Evolutionary conservation across 2,888 invertebrate species (phyloP), one percentile per base, ranked within the genome.

Genomic region (Tenodera sinensis): DNA sequence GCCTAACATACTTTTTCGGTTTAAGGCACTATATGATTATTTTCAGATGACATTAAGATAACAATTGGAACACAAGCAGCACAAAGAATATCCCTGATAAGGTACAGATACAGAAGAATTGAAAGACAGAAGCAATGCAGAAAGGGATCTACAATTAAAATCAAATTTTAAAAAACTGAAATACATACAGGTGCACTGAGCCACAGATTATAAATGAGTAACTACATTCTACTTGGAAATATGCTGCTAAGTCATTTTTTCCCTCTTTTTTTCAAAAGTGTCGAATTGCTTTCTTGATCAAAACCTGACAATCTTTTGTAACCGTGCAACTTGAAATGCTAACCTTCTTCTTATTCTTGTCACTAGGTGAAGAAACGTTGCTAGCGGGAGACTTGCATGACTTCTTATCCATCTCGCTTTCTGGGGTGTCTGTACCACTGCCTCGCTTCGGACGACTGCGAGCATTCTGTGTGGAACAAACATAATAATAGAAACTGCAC

Each of bases 401-500:
- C 90, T 92, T 92, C 90, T 92, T 92, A 85, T 92, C 92, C 88
- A 91, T 90, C 88, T 92, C 92, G 90, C 92, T 92, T 91, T 93
- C 93, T 54, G 93, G 93, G 82, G 93, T 93, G 88, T 92, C 92
- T 86, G 93, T 92, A 86, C 93, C 93, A 91, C 94, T 93, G 91
- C 95, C 95, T 91, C 96, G 94, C 93, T 96, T 95, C 84, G 95
- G 95, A 92, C 95, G 93, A 81, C 93, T 92, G 84, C 93, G 92
- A 91, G 90, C 90, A 87, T 88, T 91, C 90, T 91, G 90, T 84
- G 89, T 71, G 47, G 27, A 86, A 28, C 71, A 86, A 86, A 83
- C 83, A 83, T 27, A 83, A 83, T 83, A 83, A 83, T 83, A 30
- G 83, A 30, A 30, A 83, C 83, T 83, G 83, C 30, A 20, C 54